phyloP scores from a whole-genome alignment of 2,113 vertebrate genomes.

The Ailurus styani region DNA sequence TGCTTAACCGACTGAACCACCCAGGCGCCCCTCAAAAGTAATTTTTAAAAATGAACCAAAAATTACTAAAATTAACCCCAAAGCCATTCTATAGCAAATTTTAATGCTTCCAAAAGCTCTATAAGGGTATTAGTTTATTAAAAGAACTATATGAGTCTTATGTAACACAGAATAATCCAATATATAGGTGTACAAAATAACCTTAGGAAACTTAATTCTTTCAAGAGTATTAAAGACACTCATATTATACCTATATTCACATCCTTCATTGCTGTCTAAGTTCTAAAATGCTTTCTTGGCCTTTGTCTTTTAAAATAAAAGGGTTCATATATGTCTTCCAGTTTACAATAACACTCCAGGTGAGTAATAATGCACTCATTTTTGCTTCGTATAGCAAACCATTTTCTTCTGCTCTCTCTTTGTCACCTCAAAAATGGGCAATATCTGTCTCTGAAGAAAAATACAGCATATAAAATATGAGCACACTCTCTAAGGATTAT shows the following conservation, averaged over 20 bases:
- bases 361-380: not conserved
- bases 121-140: not conserved
- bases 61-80: conserved; percentile 6
- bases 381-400: not conserved
- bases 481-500: not conserved
- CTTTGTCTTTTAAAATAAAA: conserved; percentile 40
- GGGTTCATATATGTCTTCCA: not conserved
- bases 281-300: not conserved
- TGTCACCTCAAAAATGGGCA: conserved; percentile 32
- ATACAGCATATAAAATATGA: conserved; percentile 15
- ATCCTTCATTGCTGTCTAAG: not conserved
- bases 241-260: not conserved
- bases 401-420: conserved; percentile 14
- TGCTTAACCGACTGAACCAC: not conserved
- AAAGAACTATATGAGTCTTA: not conserved
- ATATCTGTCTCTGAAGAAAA: conserved; percentile 44
- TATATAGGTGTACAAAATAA: not conserved
- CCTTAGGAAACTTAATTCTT: not conserved
- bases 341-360: not conserved
- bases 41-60: not conserved
- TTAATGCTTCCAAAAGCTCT: not conserved
- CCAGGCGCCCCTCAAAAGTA: not conserved
- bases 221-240: not conserved
- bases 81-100: not conserved
- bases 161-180: not conserved